Conservation (phyloP, 2,888 invertebrate species). For the Drosophila ezoana region DNA sequence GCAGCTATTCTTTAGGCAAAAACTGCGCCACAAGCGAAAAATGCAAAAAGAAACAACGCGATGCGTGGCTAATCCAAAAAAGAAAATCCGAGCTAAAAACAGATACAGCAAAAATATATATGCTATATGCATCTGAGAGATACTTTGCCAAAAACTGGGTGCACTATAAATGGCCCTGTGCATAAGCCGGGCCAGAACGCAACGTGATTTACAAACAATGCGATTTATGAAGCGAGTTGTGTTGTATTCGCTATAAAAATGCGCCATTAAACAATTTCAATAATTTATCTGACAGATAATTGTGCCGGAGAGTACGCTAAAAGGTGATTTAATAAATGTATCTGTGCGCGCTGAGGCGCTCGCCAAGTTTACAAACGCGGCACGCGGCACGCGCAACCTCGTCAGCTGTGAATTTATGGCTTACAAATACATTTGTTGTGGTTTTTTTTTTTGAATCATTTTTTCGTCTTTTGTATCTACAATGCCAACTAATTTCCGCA, state of each 20-base stretch:
- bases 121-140: slow-evolving; percentile 28
- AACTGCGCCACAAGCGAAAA: slow-evolving; percentile 24
- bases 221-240: slow-evolving; percentile 28
- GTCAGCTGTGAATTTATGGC: slow-evolving; percentile 59
- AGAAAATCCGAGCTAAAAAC: slow-evolving; percentile 45
- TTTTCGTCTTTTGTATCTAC: slow-evolving; percentile 30
- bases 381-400: slow-evolving; percentile 48
- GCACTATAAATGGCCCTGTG: slow-evolving; percentile 29
- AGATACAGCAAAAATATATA: slow-evolving; percentile 34
- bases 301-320: slow-evolving; percentile 41
- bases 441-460: slow-evolving; percentile 4
- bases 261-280: slow-evolving; percentile 50
- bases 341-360: slow-evolving; percentile 14
- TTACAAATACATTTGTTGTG: slow-evolving; percentile 42
- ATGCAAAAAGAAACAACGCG: slow-evolving; percentile 3
- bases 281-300: slow-evolving; percentile 71
- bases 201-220: slow-evolving; percentile 10
- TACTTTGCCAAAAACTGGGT: slow-evolving; percentile 41
- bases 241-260: slow-evolving; percentile 22
- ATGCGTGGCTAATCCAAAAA: background rate
- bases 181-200: background rate
- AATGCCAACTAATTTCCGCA: slow-evolving; percentile 77
- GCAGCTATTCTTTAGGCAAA: background rate
- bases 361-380: slow-evolving; percentile 18
- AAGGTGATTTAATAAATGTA: slow-evolving; percentile 54